Evolutionary conservation across 2,113 vertebrate species (phyloP), one percentile per base, ranked within the genome.

Genomic region (Marcusenius ussheri): DNA sequence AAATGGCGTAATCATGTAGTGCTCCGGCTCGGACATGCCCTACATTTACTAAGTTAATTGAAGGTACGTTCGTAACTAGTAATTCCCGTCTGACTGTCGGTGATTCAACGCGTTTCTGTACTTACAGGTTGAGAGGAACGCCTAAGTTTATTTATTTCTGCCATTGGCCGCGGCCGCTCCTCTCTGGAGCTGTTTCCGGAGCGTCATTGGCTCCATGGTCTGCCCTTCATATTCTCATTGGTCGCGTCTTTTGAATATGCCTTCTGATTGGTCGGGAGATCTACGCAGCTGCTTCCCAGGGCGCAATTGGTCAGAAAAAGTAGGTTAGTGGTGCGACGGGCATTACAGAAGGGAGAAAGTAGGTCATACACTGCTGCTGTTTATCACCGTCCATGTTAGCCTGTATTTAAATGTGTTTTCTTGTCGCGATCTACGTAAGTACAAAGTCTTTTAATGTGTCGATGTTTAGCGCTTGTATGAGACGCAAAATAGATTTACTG

Each of bases 241-340:
- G 49, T 15, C 74, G 9, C 49, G 51, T 24, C 88, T 42, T 31
- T 35, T 46, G 80, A 92, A 89, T 11, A 83, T 91, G 6, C 70
- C 56, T 90, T 21, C 50, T 86, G 49, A 95, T 96, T 97, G 96
- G 96, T 91, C 93, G 91, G 80, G 87, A 90, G 91, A 70, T 90
- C 91, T 94, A 93, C 88, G 89, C 91, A 91, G 92, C 51, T 90
- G 92, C 93, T 93, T 91, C 93, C 93, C 91, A 91, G 93, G 93
- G 94, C 93, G 92, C 90, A 51, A 97, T 97, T 97, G 96, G 96
- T 94, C 95, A 93, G 95, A 95, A 80, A 91, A 97, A 97, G 95
- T 97, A 97, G 96, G 96, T 97, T 97, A 97, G 96, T 97, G 96
- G 96, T 96, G 95, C 96, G 94, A 95, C 95, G 95, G 95, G 96